Percentiles rank a stretch among this genome's conserved stretches.
Conservation (phyloP, 2,888 invertebrate species). For the Drosophila tanythrix region DNA sequence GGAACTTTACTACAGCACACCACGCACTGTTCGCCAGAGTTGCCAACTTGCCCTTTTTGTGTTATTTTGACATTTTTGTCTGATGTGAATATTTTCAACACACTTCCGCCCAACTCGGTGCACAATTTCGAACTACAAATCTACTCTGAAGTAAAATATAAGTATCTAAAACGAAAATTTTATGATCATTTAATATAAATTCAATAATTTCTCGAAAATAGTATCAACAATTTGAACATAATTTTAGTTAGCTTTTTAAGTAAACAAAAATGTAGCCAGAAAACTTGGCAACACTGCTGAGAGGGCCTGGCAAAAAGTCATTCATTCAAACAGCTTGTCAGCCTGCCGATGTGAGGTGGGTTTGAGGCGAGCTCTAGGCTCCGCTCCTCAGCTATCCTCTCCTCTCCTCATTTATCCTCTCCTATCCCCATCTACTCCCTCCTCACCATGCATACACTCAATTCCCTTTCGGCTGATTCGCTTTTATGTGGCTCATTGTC, state of each 20-base stretch:
- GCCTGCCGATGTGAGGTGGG: slow-evolving; percentile 27
- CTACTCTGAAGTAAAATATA: background rate
- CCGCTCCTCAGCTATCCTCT: background rate
- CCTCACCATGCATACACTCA: background rate
- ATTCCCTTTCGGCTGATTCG: slow-evolving; percentile 24
- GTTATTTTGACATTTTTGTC: background rate
- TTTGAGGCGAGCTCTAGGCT: slow-evolving; percentile 18
- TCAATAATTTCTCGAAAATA: background rate
- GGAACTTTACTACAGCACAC: slow-evolving; percentile 62
- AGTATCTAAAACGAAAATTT: background rate
- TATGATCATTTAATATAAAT: background rate
- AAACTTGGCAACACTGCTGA: background rate
- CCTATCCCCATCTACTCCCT: too few relatives aligned
- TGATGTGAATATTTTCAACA: background rate
- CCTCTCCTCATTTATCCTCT: background rate
- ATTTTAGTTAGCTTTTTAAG: background rate
- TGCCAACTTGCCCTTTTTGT: background rate
- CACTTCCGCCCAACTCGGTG: background rate
- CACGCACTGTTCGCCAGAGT: slow-evolving; percentile 34
- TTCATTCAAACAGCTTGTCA: slow-evolving; percentile 59
- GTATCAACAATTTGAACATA: background rate
- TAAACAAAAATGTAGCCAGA: background rate
- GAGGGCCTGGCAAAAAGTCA: background rate
- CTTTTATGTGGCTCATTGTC: slow-evolving; percentile 70
- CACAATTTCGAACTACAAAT: background rate